Evolutionary conservation across 2,113 vertebrate genomes (phyloP).

Genomic region (Craseonycteris thonglongyai): DNA sequence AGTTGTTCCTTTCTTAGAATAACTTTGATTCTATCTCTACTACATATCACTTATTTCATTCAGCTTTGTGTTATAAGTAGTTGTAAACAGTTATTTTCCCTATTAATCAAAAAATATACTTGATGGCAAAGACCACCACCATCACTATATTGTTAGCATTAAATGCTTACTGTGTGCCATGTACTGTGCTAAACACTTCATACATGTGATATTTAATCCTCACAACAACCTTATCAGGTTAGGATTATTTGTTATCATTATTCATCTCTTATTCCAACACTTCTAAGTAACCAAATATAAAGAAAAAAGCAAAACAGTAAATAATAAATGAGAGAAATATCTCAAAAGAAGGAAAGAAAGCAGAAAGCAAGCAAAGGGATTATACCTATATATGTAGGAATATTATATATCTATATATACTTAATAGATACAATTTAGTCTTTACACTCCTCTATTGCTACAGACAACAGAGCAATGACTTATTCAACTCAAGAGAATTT

Average conservation of each 20-base stretch:
- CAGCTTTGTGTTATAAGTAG: background rate
- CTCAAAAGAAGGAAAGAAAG: background rate
- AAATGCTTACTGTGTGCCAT: background rate
- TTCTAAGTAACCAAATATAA: constrained; percentile 10
- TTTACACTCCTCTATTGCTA: background rate
- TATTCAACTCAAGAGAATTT: background rate
- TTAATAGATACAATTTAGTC: background rate
- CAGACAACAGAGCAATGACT: background rate
- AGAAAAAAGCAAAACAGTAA: background rate
- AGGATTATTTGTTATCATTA: background rate
- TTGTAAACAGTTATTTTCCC: background rate
- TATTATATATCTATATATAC: background rate
- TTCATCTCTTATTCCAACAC: background rate
- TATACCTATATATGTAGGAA: background rate
- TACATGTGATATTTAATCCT: background rate
- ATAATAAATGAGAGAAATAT: background rate
- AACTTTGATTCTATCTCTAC: background rate
- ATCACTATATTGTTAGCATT: background rate
- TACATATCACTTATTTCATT: background rate
- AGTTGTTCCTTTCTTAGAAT: background rate
- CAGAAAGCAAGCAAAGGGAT: background rate
- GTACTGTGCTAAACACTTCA: background rate
- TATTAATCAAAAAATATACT: background rate
- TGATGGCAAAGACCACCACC: background rate
- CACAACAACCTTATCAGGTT: background rate